A percentile compares a stretch with the other conserved stretches of the same genome.
These are phyloP conservation scores for Capricornis sumatraensis DNA, from an alignment of 2,113 vertebrate species.

Conservation along the genomic window DNA sequence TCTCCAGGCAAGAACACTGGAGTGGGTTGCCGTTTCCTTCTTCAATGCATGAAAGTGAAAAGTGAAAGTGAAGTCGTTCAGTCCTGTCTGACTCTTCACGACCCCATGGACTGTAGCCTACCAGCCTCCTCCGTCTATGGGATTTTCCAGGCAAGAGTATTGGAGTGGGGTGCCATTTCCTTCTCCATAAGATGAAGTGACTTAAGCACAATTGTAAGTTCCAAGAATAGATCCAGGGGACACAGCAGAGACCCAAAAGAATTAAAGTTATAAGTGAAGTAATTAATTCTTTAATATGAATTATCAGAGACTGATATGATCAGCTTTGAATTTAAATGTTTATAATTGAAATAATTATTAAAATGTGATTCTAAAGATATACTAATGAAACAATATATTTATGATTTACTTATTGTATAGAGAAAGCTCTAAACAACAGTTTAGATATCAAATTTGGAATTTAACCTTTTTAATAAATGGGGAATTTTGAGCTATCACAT, in stretches of 20 bases:
- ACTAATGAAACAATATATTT: not conserved
- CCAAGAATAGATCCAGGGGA: not conserved
- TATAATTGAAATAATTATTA: not conserved
- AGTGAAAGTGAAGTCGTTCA: too few relatives aligned
- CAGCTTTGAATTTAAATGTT: conserved; percentile 11
- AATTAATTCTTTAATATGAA: not conserved
- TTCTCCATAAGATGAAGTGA: not conserved
- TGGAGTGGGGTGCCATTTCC: too few relatives aligned
- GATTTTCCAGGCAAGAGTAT: too few relatives aligned
- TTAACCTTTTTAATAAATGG: not conserved
- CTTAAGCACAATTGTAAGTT: not conserved
- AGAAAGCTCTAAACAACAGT: not conserved
- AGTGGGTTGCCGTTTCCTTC: too few relatives aligned
- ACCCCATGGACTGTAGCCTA: too few relatives aligned
- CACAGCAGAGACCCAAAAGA: not conserved
- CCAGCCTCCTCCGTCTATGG: too few relatives aligned
- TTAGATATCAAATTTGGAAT: not conserved
- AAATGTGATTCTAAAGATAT: not conserved
- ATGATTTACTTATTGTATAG: not conserved
- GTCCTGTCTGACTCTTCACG: too few relatives aligned
- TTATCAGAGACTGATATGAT: not conserved
- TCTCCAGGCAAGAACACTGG: too few relatives aligned
- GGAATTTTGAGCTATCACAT: conserved; percentile 33
- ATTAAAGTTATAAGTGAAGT: conserved; percentile 16
- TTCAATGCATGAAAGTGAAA: too few relatives aligned